phyloP scores from a whole-genome alignment of 2,888 invertebrate species.

The Blera fallax region DNA sequence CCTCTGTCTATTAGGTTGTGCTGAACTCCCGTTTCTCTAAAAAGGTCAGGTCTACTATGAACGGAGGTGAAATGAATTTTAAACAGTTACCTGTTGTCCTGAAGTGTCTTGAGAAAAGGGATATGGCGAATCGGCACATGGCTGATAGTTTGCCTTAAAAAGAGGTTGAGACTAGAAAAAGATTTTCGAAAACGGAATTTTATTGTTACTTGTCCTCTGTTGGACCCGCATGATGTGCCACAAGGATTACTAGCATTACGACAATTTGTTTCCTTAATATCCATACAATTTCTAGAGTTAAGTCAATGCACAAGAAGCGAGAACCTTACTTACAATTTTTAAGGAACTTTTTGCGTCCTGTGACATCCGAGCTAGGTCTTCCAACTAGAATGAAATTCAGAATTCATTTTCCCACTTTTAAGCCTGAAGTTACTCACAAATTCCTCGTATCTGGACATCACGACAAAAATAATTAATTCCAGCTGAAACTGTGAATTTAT shows the following conservation, averaged over 20 bases:
- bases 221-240: neutral
- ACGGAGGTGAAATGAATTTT: neutral
- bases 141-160: neutral
- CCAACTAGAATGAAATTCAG: neutral
- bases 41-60: neutral
- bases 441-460: neutral
- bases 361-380: neutral
- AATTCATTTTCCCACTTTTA: neutral
- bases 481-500: neutral
- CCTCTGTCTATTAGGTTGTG: neutral
- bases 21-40: neutral
- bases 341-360: slow-evolving; percentile 22
- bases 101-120: neutral
- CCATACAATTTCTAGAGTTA: neutral
- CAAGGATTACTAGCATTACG: neutral
- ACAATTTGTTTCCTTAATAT: neutral
- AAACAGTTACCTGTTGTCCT: neutral
- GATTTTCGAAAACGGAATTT: neutral
- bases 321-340: neutral
- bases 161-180: neutral
- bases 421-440: neutral
- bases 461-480: neutral
- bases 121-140: neutral
- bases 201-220: neutral
- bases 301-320: too few species aligned